Conservation (phyloP, 2,888 invertebrate species). For the Cryptops parisi region DNA sequence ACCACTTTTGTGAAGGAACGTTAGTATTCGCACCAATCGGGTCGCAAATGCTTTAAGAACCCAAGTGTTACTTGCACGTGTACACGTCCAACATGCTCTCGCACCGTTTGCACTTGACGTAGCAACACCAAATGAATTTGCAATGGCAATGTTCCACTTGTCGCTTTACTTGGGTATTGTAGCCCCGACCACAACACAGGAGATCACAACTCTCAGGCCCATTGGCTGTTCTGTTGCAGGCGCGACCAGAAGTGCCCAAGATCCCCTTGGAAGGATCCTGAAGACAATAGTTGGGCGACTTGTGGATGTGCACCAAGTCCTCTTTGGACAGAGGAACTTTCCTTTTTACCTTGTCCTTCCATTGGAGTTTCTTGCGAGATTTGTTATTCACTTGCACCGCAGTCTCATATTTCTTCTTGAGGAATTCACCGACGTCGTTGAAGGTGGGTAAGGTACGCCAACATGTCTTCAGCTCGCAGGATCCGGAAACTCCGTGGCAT, state of each 20-base stretch:
- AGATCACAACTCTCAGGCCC: conserved; percentile 39
- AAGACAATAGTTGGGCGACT: conserved; percentile 42
- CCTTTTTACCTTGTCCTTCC: conserved; percentile 34
- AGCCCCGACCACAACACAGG: conserved; percentile 41
- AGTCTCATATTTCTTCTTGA: conserved; percentile 41
- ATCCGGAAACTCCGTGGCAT: conserved; percentile 44
- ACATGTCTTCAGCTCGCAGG: conserved; percentile 43
- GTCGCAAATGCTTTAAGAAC: too few species aligned
- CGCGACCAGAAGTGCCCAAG: conserved; percentile 38
- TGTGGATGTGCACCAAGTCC: conserved; percentile 40
- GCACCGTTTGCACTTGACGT: conserved; percentile 36
- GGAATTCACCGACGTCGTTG: conserved; percentile 36
- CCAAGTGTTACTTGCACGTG: conserved; percentile 34
- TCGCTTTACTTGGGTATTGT: conserved; percentile 34
- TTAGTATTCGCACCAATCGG: too few species aligned
- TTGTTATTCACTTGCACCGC: conserved; percentile 36
- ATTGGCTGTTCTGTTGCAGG: conserved; percentile 38
- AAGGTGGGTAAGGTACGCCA: conserved; percentile 42
- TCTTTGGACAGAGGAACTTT: conserved; percentile 35
- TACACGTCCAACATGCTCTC: conserved; percentile 33
- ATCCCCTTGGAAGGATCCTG: conserved; percentile 33
- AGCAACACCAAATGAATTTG: conserved; percentile 37
- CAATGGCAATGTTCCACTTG: conserved; percentile 35
- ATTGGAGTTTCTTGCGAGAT: conserved; percentile 31
- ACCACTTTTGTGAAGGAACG: too few species aligned